Conservation (phyloP, 2,888 invertebrate genomes). For the Sarcophaga subvicina region DNA sequence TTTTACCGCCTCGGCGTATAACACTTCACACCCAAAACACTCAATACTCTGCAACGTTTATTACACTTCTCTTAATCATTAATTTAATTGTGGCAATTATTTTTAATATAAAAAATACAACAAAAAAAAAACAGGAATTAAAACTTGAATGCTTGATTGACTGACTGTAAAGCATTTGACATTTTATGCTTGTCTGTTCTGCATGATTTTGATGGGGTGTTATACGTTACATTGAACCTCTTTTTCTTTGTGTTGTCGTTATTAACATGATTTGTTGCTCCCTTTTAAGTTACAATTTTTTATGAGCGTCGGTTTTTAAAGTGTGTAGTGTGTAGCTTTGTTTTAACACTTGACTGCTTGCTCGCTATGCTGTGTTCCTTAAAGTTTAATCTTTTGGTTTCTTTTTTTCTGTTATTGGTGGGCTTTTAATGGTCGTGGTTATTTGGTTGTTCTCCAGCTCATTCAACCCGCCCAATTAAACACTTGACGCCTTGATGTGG, state of each 20-base stretch:
- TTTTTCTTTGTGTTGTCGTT: not conserved
- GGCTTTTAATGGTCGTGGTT: not conserved
- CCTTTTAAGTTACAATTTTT: not conserved
- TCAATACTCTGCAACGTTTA: constrained; percentile 70
- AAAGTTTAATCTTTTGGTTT: not conserved
- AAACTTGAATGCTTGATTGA: not conserved
- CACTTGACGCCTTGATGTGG: constrained; percentile 14
- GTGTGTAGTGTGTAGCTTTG: not conserved
- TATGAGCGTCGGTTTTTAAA: too few species aligned
- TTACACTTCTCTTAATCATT: constrained; percentile 59
- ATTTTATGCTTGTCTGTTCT: constrained; percentile 36
- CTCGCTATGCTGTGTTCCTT: too few species aligned
- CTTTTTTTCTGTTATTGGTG: not conserved
- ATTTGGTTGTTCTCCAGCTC: not conserved
- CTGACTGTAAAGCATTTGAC: constrained; percentile 52
- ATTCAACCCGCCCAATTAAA: constrained; percentile 18
- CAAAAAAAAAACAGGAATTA: not conserved
- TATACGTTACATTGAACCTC: not conserved
- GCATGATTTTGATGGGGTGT: not conserved
- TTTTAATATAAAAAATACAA: constrained; percentile 11
- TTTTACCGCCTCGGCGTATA: not conserved
- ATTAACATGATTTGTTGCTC: constrained; percentile 19
- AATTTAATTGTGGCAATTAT: constrained; percentile 70
- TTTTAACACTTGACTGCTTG: constrained; percentile 26
- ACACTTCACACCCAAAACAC: not conserved